Evolutionary conservation across 2,113 vertebrate genomes (phyloP).

Genomic region (Typhlomys cinereus): DNA sequence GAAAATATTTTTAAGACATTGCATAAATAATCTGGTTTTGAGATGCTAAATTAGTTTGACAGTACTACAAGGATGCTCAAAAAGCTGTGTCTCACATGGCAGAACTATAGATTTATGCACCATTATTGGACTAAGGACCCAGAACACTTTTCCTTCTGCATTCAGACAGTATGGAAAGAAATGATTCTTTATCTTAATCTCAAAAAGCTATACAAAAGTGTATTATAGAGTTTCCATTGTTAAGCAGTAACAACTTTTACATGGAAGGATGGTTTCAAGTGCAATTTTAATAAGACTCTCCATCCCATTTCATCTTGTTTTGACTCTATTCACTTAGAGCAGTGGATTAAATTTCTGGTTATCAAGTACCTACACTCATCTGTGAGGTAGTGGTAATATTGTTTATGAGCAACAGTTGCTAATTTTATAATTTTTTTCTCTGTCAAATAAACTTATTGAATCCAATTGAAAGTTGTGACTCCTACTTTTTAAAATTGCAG

Average conservation of each 20-base stretch:
- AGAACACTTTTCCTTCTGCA: background rate
- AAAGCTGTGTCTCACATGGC: background rate
- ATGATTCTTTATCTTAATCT: background rate
- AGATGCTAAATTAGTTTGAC: background rate
- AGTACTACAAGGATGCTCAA: background rate
- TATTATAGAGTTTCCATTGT: background rate
- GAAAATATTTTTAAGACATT: slow-evolving; percentile 1
- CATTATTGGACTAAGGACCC: background rate
- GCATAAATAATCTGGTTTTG: background rate
- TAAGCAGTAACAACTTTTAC: background rate
- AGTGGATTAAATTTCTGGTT: background rate
- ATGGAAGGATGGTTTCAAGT: background rate
- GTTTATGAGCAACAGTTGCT: background rate
- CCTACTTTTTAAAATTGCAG: background rate
- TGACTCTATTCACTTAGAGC: background rate
- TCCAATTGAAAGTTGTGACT: background rate
- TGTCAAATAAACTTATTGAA: background rate
- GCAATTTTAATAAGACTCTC: background rate
- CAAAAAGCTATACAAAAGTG: background rate
- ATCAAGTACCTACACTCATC: background rate
- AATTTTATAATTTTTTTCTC: background rate
- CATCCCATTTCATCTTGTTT: background rate
- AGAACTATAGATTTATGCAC: background rate
- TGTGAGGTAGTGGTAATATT: background rate
- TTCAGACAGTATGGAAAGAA: background rate